phyloP scores from a whole-genome alignment of 2,113 vertebrate species.

The Grantiella picta region DNA sequence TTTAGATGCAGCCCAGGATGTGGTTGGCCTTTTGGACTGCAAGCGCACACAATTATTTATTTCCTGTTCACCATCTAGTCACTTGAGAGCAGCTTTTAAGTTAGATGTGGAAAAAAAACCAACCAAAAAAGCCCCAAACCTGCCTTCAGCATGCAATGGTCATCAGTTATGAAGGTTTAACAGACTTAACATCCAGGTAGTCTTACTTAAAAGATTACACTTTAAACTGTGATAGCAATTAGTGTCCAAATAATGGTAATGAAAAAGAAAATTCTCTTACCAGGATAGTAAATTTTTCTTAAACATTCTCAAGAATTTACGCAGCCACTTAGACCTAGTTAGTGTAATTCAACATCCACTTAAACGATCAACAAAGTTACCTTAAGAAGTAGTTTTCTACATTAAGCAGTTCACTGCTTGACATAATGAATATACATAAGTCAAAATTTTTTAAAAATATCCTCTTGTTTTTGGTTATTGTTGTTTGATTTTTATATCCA shows the following conservation, averaged over 20 bases:
- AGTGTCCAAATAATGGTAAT: not conserved
- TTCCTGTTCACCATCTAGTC: not conserved
- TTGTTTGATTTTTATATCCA: not conserved
- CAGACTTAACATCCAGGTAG: not conserved
- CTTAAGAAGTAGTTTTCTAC: not conserved
- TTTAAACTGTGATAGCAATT: not conserved
- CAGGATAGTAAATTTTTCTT: not conserved
- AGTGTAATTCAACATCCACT: fast-evolving
- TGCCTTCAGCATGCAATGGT: not conserved
- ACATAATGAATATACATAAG: not conserved
- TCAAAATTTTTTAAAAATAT: not conserved
- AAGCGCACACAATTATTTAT: fast-evolving
- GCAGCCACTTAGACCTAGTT: not conserved
- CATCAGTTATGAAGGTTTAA: not conserved
- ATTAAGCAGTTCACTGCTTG: not conserved
- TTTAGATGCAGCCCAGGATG: not conserved
- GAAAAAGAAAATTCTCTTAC: not conserved
- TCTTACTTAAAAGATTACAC: not conserved
- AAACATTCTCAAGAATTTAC: not conserved
- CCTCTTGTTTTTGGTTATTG: not conserved
- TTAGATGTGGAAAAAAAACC: not conserved
- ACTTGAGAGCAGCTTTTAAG: not conserved
- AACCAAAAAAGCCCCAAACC: not conserved
- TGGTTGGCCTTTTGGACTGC: not conserved
- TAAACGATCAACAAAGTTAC: not conserved